Evolutionary conservation across 2,888 invertebrate genomes (phyloP), one percentile per base, ranked within the genome.

Genomic region (Leptinotarsa haldemani): DNA sequence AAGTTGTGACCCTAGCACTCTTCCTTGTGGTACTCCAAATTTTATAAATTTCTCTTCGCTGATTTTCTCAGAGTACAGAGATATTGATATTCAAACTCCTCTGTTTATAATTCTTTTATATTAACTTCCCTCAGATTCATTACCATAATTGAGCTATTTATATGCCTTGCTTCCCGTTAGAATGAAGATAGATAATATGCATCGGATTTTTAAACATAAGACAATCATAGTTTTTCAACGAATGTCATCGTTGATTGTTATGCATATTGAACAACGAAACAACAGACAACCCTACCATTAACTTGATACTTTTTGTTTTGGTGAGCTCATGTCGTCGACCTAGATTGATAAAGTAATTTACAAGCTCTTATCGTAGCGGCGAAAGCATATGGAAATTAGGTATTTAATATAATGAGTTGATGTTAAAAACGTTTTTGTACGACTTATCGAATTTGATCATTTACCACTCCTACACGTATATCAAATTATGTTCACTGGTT

Each of bases 291-390:
- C 56, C 56, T 20, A 20, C 20, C 56, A 56, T 56, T 22, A 56
- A 56, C 56, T 15, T 56, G 15, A 12, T 20, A 56, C 56, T 20
- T 22, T 56, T 18, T 56, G 56, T 56, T 56, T 56, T 56, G 20
- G 61, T 61, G 61, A 61, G 61, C 61, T 61, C 61, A n/a, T 40
- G 40, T 67, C 30, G 16, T 52, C 52, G 52, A 67, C 67, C 67
- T 40, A 67, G 30, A 53, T 67, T 53, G 67, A 67, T 67, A 67
- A 67, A 47, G 67, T 18, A 25, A 50, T 66, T 25, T 66, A 50
- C 66, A 66, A 13, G 20, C 52, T 50, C 50, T 50, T 66, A 66
- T 65, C 65, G 22, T 22, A 66, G 16, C 48, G 20, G 48, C 61
- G 61, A 30, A 61, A 40, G 30, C 61, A 30, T n/a, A 61, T 61